Evolutionary conservation across 2,888 invertebrate species (phyloP).

Genomic region (Dicyrtomina minuta): DNA sequence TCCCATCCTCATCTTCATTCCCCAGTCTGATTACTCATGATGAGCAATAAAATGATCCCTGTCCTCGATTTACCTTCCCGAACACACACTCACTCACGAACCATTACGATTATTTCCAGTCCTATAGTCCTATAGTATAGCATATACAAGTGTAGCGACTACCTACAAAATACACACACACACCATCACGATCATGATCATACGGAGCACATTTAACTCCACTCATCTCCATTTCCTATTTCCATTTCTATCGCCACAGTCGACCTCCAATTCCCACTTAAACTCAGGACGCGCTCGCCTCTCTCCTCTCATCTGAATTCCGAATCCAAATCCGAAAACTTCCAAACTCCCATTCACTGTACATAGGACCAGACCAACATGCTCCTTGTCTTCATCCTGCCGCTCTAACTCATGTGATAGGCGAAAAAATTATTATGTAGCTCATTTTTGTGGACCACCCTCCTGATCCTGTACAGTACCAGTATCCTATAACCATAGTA

Average conservation of each 20-base stretch:
- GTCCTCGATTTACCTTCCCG: constrained; percentile 41
- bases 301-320: background rate
- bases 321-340: too few relatives aligned
- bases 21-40: constrained; percentile 48
- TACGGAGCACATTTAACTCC: background rate
- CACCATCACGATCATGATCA: constrained; percentile 11
- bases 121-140: constrained; percentile 30
- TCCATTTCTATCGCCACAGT: constrained; percentile 36
- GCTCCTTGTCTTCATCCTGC: too few relatives aligned
- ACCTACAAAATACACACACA: constrained; percentile 9
- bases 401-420: too few relatives aligned
- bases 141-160: background rate
- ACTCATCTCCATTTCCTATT: constrained; percentile 31
- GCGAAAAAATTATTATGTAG: too few relatives aligned
- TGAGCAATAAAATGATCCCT: constrained; percentile 46
- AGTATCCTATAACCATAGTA: too few relatives aligned
- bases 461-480: too few relatives aligned
- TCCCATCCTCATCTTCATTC: constrained; percentile 37
- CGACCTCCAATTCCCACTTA: constrained; percentile 22
- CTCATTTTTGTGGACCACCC: too few relatives aligned
- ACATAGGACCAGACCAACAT: too few relatives aligned
- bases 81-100: background rate
- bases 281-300: too few relatives aligned
- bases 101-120: constrained; percentile 37
- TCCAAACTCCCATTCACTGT: too few relatives aligned